Base-by-base conservation (phyloP, 2,888 invertebrate species). In the Chironomus riparius region DNA sequence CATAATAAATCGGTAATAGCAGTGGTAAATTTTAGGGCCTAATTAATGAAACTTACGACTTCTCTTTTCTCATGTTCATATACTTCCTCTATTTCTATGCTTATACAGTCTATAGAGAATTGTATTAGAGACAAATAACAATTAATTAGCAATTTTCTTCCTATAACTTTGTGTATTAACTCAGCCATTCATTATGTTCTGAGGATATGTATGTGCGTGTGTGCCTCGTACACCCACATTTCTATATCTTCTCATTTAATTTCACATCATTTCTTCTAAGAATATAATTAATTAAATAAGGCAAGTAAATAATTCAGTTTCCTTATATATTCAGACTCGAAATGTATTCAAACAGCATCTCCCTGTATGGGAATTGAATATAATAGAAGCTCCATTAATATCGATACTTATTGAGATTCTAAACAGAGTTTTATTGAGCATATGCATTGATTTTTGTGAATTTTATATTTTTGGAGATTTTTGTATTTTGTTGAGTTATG, bases 81-180 rank as follows among this genome's bases (percentile, higher is more conserved):
- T 38, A 38, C 38, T 38, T 38, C 38, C 38, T 38, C n/a, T 38
- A 2, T 38, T 38, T 38, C 38, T 10, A 38, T 38, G 38, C 7
- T 10, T 38, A 38, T 38, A 38, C 10, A 38, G 38, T 10, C 38
- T 38, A 10, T 38, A 38, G 38, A 38, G 38, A 38, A 65, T 65
- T 22, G 65, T 21, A 65, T 21, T 21, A 13, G 21, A 65, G 22
- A 21, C 65, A 65, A 65, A 65, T 65, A 65, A 21, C 62, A 72
- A 61, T 56, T 61, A 62, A 72, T 72, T 72, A 72, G 72, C 62
- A 62, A 38, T 61, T 47, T 28, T 22, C 13, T 72, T 61, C 70
- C 22, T 12, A 50, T 70, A 38, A 38, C 38, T 38, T 38, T 38
- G 38, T 38, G 38, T 38, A 38, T 38, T 38, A 38, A 38, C 38